These are phyloP conservation scores for Drosophila paranaensis DNA, from an alignment of 2,888 invertebrate species.

Conservation along the genomic window DNA sequence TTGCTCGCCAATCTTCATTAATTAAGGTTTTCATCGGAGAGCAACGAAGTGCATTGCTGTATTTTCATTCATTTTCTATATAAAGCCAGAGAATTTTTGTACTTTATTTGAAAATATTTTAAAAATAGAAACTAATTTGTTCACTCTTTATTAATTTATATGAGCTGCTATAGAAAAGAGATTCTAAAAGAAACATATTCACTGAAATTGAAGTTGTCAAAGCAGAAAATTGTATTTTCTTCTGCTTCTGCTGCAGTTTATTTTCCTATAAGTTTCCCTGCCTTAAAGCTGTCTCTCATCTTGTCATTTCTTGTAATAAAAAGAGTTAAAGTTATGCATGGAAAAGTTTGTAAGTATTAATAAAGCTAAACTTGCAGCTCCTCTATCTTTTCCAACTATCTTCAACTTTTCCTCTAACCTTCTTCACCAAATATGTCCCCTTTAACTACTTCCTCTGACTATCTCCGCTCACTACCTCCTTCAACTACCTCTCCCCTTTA, in stretches of 20 bases:
- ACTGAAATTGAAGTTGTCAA: too few relatives aligned
- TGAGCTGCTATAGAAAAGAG: background rate
- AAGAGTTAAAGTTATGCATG: background rate
- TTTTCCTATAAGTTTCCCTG: too few relatives aligned
- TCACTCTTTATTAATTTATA: background rate
- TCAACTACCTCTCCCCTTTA: too few relatives aligned
- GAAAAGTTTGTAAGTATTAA: background rate
- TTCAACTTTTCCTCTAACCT: too few relatives aligned
- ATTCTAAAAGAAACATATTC: background rate
- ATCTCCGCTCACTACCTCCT: background rate
- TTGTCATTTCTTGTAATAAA: background rate
- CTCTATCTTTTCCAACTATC: background rate
- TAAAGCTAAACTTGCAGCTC: too few relatives aligned
- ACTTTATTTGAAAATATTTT: background rate
- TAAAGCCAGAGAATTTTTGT: background rate
- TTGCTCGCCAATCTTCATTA: background rate
- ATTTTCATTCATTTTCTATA: background rate
- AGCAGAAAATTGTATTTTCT: too few relatives aligned
- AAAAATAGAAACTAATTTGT: background rate
- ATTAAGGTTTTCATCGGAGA: conserved; percentile 13
- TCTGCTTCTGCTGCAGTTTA: background rate
- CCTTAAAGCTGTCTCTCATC: too few relatives aligned
- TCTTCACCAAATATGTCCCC: too few relatives aligned
- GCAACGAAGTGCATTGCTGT: too few relatives aligned
- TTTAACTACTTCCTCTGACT: background rate